Evolutionary conservation across 2,797 vertebrate genomes (phyloP), one percentile per base, ranked within the genome.

Genomic region (Phylloscopus collybita): DNA sequence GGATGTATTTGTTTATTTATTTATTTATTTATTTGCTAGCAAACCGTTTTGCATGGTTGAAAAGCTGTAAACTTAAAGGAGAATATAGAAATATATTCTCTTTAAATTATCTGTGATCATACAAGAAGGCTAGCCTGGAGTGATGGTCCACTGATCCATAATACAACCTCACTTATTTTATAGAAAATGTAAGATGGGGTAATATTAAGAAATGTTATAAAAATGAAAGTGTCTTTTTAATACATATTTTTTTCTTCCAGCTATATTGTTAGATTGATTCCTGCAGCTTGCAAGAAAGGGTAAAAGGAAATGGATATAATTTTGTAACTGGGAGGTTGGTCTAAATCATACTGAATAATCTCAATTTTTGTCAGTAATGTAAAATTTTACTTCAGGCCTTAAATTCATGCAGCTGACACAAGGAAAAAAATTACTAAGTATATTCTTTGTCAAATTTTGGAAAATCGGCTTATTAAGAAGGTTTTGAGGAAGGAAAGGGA

Each of bases 21-120:
- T 88, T 93, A 56, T 80, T 91, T 93, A 62, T 73, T 89, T 95
- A 53, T 80, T 88, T 90, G 64, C 69, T 38, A 25, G 44, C 26
- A 65, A 90, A n/a, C 49, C 16, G 21, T 62, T 95, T 86, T 85
- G 66, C 54, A 6, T 32, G 44, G 23, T n/a, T 59, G 64, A 70
- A 93, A 89, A 67, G 56, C 61, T 86, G 54, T 62, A 47, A 90
- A 67, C 49, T 10, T 32, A 74, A 85, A 81, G 38, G 45, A 34
- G 21, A 36, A 17, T 8, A 16, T 12, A 69, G 34, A 86, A 72
- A 60, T 30, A 42, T 50, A 42, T 53, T 54, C 16, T 49, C 75
- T 93, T 84, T 79, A 85, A 70, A 64, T 81, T 34, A 45, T 22
- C 40, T 40, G 18, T 86, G 57, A 67, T 82, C 60, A 19, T 49